Base-by-base conservation (phyloP, 1,140 invertebrate species). In the Armadillidium nasatum region DNA sequence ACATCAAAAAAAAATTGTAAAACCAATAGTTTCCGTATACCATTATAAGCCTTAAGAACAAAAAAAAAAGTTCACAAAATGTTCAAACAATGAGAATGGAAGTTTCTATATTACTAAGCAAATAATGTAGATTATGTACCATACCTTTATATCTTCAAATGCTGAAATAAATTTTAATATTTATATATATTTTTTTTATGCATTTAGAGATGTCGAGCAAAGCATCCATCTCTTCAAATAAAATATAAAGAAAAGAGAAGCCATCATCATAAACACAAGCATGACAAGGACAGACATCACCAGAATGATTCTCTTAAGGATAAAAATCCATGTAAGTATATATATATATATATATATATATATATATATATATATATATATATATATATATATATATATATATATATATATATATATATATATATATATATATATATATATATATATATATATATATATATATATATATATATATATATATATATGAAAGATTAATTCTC, bases 351-450 rank as follows among this genome's bases (percentile, higher is more conserved):
- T 23, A 60, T 54, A 73, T 15, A 60, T 50, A 73, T 22, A 73
- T 50, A 73, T 22, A 73, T 50, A 73, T 45, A 75, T 70, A 75
- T 70, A 75, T 70, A 75, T 70, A 71, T 45, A 75, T 70, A 71
- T 46, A 75, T 21, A 75, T 46, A 70, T 70, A 75, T 46, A 76
- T 23, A 76, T 50, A 71, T 45, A 71, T 22, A 71, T n/a, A 71
- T 22, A 76, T 21, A 71, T 69, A 71, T 71, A 71, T 69, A 46
- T 69, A 76, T 54, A 76, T 71, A 76, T 15, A 69, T 69, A 73
- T 73, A 73, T 73, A 73, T 44, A 72, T 44, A 44, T 43, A 45
- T 44, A 43, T 72, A 72, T 72, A 72, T 44, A 44, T 44, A 44
- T 44, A 44, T 44, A 44, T 72, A 72, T 72, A 72, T 72, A 72